Base-by-base conservation (phyloP, 2,888 invertebrate genomes). In the Uloborus plumipes region DNA sequence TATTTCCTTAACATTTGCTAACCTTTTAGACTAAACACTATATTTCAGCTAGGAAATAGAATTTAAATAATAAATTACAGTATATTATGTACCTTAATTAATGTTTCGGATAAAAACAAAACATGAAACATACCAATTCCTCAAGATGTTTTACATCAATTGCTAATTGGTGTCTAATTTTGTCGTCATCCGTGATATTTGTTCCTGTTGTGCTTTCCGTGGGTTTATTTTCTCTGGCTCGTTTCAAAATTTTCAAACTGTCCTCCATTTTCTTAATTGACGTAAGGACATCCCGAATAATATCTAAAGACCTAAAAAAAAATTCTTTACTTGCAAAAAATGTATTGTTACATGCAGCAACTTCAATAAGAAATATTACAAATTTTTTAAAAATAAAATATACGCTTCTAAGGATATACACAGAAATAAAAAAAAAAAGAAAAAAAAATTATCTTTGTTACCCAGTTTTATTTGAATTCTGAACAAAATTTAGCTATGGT, bases 261-360 rank as follows among this genome's bases (percentile, higher is more conserved):
- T 98, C 97, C 88, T 98, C 98, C 86, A 98, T 98, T 90, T 94
- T 96, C 89, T 95, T 95, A 14, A 98, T 97, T 1, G 97, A 97
- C 64, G 94, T 94, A 84, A 99, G 90, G 1, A 98, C 96, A 89
- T 97, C 96, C 87, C 92, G 92, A 18, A 97, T 95, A 83, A 94
- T 88, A 11, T 87, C 87, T 66, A 87, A 87, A 86, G 90, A 91
- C 76, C 90, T 90, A 62, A n/a, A 26, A 15, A 31, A 51, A 26
- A 22, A 7, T 22, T 18, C n/a, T 11, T 55, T 11, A 55, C 4
- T 55, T 18, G n/a, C 7, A 20, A 18, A 55, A n/a, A 3, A 6
- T 55, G 2, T 55, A 18, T 18, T 0, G 16, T 55, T 18, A 55
- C 3, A 53, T 1, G n/a, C 6, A 53, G n/a, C 53, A 53, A 58